Conservation (phyloP, 1,140 invertebrate genomes). For the Drosophila nigrodunni region DNA sequence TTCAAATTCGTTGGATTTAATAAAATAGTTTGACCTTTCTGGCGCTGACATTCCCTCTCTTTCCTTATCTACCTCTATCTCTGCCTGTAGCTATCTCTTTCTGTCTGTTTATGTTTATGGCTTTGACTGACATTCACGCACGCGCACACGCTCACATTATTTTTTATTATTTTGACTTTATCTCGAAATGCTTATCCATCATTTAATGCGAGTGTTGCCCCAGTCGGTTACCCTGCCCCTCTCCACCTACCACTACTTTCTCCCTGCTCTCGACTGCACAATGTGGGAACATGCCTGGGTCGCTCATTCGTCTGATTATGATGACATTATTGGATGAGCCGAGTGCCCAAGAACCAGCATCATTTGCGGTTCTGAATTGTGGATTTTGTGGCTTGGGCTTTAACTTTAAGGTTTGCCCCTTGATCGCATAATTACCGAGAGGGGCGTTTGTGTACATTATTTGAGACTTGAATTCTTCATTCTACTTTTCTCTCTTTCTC, state of each 20-base stretch:
- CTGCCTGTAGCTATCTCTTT: constrained; percentile 1
- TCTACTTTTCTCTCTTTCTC: constrained; percentile 5
- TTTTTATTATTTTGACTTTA: constrained; percentile 78
- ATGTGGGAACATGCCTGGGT: constrained; percentile 62
- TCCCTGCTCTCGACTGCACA: constrained; percentile 17
- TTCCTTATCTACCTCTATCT: background rate
- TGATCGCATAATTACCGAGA: constrained; percentile 61
- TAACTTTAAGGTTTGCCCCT: constrained; percentile 32
- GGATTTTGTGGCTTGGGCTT: constrained; percentile 30
- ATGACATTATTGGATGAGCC: constrained; percentile 69
- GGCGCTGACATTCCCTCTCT: background rate
- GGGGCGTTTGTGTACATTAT: constrained; percentile 23
- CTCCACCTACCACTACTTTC: background rate
- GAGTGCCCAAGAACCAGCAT: constrained; percentile 54
- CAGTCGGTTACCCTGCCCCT: background rate
- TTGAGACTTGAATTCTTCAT: background rate
- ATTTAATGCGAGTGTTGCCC: constrained; percentile 38
- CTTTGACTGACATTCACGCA: constrained; percentile 32
- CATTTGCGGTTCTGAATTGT: constrained; percentile 65
- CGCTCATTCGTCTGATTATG: constrained; percentile 54
- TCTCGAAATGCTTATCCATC: constrained; percentile 61
- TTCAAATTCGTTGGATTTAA: constrained; percentile 65
- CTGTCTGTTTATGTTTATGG: constrained; percentile 18
- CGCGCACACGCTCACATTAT: constrained; percentile 56
- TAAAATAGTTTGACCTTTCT: constrained; percentile 63